Evolutionary conservation across 1,140 invertebrate genomes (phyloP).

Genomic region (Belonocnema kinseyi): DNA sequence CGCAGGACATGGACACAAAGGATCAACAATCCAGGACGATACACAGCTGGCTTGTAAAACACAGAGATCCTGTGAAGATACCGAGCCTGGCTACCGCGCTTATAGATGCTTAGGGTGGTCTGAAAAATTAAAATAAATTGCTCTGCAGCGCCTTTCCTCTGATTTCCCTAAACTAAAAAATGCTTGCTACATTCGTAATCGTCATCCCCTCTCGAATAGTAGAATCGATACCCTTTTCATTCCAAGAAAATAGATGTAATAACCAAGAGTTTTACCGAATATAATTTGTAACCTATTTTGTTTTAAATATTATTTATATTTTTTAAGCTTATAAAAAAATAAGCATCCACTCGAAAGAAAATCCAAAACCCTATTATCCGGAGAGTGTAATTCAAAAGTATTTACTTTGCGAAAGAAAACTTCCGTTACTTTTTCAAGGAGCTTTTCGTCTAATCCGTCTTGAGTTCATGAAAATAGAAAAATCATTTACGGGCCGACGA

Average conservation of each 20-base stretch:
- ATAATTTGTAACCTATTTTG: neutral
- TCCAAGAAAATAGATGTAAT: neutral
- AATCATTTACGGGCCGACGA: constrained; percentile 54
- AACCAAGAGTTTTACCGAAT: neutral
- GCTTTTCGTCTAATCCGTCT: constrained; percentile 47
- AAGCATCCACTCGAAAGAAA: constrained; percentile 26
- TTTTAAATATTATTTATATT: neutral
- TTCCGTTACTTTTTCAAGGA: constrained; percentile 45
- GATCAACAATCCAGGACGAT: constrained; percentile 68
- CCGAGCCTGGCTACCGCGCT: constrained; percentile 52
- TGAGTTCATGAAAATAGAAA: constrained; percentile 46
- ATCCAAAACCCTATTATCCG: constrained; percentile 33
- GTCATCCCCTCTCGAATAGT: neutral
- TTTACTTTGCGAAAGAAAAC: constrained; percentile 12
- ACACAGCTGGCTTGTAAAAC: constrained; percentile 74
- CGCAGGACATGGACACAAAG: constrained; percentile 60
- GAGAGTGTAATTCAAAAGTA: neutral
- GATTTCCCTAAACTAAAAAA: constrained; percentile 46
- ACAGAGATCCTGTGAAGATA: constrained; percentile 73
- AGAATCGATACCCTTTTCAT: neutral
- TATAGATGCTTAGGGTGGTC: constrained; percentile 49
- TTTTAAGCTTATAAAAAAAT: neutral
- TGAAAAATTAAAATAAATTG: constrained; percentile 57
- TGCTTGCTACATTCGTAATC: constrained; percentile 25
- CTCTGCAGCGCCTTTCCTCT: constrained; percentile 51